Evolutionary conservation across 2,888 invertebrate genomes (phyloP), one percentile per base, ranked within the genome.

Genomic region (Lithophane ornitopus): DNA sequence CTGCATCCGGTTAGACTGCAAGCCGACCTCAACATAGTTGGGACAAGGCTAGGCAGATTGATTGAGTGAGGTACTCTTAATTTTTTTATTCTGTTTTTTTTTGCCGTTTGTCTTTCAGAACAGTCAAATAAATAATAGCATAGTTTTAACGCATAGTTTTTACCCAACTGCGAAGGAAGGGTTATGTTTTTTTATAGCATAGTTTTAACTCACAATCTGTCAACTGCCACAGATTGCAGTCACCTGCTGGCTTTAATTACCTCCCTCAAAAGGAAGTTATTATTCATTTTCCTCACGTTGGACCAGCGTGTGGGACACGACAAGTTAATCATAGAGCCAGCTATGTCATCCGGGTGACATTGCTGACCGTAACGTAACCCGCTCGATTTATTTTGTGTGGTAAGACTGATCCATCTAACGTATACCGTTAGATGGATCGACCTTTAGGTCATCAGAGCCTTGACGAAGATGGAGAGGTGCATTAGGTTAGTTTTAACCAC

Each of bases 221-320:
- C 39, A 66, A 58, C 46, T 44, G 54, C 9, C 22, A 26, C 71
- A 49, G 41, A 28, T 49, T 71, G 28, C 59, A 52, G 59, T 41
- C 44, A 44, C 16, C 34, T 44, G 68, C 58, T 26, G 3, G 58
- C 12, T 22, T 12, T 49, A 59, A 71, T 74, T 28, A 59, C 26
- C 28, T 41, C 3, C 9, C 2, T 11, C 39, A 59, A 72, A 71
- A 59, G 16, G 28, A 12, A 49, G 28, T 26, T 49, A 74, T 41
- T 59, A 49, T 73, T 59, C 26, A 70, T 59, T 11, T 26, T 46
- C 7, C 26, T 22, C 19, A 71, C 22, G 73, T 58, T 46, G 7
- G 0, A 16, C 11, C 16, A 41, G 16, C 26, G 16, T 16, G 26
- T 11, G 14, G 46, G 19, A 39, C 22, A 58, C 14, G 46, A 26